Evolutionary conservation across 2,888 invertebrate genomes (phyloP).

Genomic region (Xestoiulus laeticollis): DNA sequence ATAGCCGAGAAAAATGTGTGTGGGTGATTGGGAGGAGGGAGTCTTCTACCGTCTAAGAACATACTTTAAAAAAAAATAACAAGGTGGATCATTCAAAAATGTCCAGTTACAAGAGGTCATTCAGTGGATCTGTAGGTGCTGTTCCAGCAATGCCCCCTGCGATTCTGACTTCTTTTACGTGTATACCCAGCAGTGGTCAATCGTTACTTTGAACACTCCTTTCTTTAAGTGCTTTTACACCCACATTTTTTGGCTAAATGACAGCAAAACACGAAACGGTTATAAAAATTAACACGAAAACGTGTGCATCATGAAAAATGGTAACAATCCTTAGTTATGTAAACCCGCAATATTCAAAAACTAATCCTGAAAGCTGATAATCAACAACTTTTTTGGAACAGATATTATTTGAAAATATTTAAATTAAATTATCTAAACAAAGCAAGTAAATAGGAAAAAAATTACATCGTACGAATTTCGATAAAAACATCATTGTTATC

Average conservation of each 20-base stretch:
- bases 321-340: background rate
- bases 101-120: conserved; percentile 24
- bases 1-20: background rate
- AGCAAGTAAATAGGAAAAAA: too few species aligned
- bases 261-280: background rate
- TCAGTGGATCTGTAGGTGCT: conserved; percentile 6
- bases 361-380: background rate
- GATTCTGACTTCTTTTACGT: background rate
- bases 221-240: background rate
- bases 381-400: background rate
- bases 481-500: too few species aligned
- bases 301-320: background rate
- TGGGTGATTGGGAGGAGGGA: background rate
- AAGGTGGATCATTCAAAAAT: conserved; percentile 4
- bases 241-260: background rate
- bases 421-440: too few species aligned
- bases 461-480: too few species aligned
- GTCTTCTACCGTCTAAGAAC: background rate
- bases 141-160: background rate
- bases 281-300: background rate
- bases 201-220: conserved; percentile 28
- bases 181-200: conserved; percentile 8
- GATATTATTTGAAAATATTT: too few species aligned
- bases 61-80: background rate
- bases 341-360: background rate